Evolutionary conservation across 1,140 invertebrate genomes (phyloP).

Genomic region (Druon quercuslanigerum): DNA sequence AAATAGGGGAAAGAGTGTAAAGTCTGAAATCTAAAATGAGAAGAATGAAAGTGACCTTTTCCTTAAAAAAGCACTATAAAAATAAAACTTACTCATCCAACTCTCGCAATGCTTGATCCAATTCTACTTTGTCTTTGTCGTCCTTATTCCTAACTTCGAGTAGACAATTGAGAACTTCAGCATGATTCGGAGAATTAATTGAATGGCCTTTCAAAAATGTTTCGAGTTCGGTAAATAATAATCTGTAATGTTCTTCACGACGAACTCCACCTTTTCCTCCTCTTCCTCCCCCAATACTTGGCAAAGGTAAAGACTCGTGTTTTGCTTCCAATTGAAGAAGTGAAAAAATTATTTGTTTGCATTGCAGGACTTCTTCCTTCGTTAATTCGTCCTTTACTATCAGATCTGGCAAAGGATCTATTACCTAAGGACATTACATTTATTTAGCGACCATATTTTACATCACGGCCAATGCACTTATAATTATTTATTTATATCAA

Average conservation of each 20-base stretch:
- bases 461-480: no score
- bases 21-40: no score
- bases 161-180: slow-evolving; percentile 88
- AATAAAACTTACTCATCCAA: slow-evolving; percentile 75
- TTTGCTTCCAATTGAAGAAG: slow-evolving; percentile 89
- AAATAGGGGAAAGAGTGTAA: no score
- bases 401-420: slow-evolving; percentile 87
- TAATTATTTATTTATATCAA: no score
- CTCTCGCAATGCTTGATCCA: slow-evolving; percentile 78
- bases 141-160: slow-evolving; percentile 85
- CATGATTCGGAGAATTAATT: slow-evolving; percentile 80
- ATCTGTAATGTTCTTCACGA: slow-evolving; percentile 91
- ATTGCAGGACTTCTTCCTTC: slow-evolving; percentile 90
- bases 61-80: background rate
- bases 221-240: slow-evolving; percentile 93
- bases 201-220: slow-evolving; percentile 87
- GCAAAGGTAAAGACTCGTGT: slow-evolving; percentile 86
- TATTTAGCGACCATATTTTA: no score
- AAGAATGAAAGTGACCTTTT: no score
- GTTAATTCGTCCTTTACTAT: slow-evolving; percentile 89
- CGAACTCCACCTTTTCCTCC: slow-evolving; percentile 79
- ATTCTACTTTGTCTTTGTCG: slow-evolving; percentile 80
- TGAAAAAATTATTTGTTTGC: slow-evolving; percentile 90
- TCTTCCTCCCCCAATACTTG: slow-evolving; percentile 76
- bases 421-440: slow-evolving; percentile 76